Evolutionary conservation across 2,113 vertebrate genomes (phyloP).

Genomic region (Burhinus bistriatus): DNA sequence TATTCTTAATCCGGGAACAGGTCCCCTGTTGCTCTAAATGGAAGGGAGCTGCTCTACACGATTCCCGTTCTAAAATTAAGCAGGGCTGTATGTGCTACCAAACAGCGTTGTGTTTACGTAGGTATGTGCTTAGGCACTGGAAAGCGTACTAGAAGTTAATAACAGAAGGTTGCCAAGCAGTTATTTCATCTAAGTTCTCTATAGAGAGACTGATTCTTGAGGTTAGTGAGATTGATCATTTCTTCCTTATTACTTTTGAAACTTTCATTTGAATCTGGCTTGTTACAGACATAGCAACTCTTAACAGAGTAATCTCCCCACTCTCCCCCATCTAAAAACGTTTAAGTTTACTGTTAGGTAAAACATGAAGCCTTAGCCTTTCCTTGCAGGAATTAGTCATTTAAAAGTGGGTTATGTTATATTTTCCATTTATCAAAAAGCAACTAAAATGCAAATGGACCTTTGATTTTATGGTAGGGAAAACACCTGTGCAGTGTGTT

Average conservation of each 20-base stretch:
- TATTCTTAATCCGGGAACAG: not conserved
- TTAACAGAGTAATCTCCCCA: not conserved
- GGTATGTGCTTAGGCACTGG: not conserved
- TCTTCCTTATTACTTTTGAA: not conserved
- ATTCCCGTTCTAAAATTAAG: not conserved
- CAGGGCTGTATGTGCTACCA: not conserved
- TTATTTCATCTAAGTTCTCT: not conserved
- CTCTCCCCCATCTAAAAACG: not conserved
- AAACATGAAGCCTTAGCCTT: not conserved
- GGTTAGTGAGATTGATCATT: not conserved
- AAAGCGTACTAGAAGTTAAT: not conserved
- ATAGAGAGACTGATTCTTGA: not conserved
- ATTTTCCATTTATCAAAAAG: constrained; percentile 7
- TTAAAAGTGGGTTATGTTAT: not conserved
- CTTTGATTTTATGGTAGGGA: constrained; percentile 2
- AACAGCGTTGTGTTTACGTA: not conserved
- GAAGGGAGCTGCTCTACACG: not conserved
- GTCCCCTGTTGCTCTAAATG: not conserved
- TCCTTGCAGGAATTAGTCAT: constrained; percentile 41
- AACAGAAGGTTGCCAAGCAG: not conserved
- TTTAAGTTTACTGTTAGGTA: not conserved
- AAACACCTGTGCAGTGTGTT: constrained; percentile 9
- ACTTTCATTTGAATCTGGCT: not conserved
- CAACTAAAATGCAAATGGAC: constrained; percentile 26
- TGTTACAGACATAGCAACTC: not conserved